phyloP scores from a whole-genome alignment of 2,888 invertebrate species.

The Melitaea athalia region DNA sequence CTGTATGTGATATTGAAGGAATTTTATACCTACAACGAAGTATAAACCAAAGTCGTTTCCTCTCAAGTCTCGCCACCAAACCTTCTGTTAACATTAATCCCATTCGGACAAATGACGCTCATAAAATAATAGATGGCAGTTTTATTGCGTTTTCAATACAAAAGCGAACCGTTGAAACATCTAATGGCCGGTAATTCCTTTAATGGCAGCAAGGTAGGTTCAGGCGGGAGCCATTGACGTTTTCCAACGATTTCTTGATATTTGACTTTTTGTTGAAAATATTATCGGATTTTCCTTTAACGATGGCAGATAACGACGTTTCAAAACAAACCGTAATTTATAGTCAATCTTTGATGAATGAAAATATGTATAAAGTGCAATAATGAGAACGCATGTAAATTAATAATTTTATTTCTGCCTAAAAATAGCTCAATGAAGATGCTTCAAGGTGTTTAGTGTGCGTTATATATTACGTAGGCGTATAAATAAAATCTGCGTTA shows the following conservation, averaged over 20 bases:
- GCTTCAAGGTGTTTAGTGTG: too few species aligned
- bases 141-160: slow-evolving; percentile 62
- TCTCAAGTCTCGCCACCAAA: not conserved
- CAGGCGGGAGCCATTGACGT: slow-evolving; percentile 22
- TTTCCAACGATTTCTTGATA: slow-evolving; percentile 27
- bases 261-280: slow-evolving; percentile 24
- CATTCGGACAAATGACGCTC: slow-evolving; percentile 57
- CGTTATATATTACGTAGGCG: too few species aligned
- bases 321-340: not conserved
- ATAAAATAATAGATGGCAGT: slow-evolving; percentile 65
- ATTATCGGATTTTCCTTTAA: slow-evolving; percentile 23
- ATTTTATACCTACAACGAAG: not conserved
- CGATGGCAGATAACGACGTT: not conserved
- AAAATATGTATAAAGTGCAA: not conserved
- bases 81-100: slow-evolving; percentile 53
- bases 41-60: not conserved
- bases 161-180: slow-evolving; percentile 57
- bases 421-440: too few species aligned
- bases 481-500: too few species aligned
- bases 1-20: not conserved
- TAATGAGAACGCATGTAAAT: not conserved
- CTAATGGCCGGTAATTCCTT: slow-evolving; percentile 55
- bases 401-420: too few species aligned
- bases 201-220: slow-evolving; percentile 38
- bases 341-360: not conserved